A percentile compares a stretch with the other conserved stretches of the same genome.
These are phyloP conservation scores for Parelbella ahira DNA, from an alignment of 2,888 invertebrate species.

Conservation along the genomic window DNA sequence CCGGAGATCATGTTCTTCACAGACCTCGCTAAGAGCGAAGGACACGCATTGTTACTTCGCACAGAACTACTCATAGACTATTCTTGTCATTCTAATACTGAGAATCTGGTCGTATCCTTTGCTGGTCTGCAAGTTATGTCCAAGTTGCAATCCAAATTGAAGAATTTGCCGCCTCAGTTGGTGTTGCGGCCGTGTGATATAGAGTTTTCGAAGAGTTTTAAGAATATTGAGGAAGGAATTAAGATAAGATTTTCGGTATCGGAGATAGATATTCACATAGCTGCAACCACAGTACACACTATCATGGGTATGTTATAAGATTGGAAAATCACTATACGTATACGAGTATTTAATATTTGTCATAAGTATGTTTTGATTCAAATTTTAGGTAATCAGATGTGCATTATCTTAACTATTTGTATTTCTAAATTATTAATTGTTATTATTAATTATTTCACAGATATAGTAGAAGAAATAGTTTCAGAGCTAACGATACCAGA, in stretches of 20 bases:
- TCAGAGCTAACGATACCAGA: constrained; percentile 62
- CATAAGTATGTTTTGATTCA: too few relatives aligned
- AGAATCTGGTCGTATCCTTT: constrained; percentile 79
- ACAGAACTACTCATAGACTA: constrained; percentile 86
- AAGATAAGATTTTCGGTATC: constrained; percentile 84
- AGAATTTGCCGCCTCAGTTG: constrained; percentile 77
- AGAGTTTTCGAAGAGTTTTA: constrained; percentile 83
- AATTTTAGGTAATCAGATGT: too few relatives aligned
- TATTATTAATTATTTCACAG: constrained; percentile 42
- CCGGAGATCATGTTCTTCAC: constrained; percentile 89
- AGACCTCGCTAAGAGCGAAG: constrained; percentile 81
- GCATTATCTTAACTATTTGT: too few relatives aligned
- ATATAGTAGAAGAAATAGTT: constrained; percentile 70
- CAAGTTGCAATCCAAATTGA: constrained; percentile 78
- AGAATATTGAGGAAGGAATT: constrained; percentile 83
- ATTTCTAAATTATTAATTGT: too few relatives aligned
- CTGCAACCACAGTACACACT: constrained; percentile 86
- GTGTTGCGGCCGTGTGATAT: constrained; percentile 86
- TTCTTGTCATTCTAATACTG: constrained; percentile 83
- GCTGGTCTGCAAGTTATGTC: constrained; percentile 75
- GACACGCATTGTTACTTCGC: constrained; percentile 84
- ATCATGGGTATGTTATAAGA: constrained; percentile 79
- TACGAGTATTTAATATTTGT: too few relatives aligned
- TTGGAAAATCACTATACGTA: too few relatives aligned
- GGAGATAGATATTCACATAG: constrained; percentile 85